Evolutionary conservation across 2,797 vertebrate genomes (phyloP).

Genomic region (Ctenopoma kingsleyae): DNA sequence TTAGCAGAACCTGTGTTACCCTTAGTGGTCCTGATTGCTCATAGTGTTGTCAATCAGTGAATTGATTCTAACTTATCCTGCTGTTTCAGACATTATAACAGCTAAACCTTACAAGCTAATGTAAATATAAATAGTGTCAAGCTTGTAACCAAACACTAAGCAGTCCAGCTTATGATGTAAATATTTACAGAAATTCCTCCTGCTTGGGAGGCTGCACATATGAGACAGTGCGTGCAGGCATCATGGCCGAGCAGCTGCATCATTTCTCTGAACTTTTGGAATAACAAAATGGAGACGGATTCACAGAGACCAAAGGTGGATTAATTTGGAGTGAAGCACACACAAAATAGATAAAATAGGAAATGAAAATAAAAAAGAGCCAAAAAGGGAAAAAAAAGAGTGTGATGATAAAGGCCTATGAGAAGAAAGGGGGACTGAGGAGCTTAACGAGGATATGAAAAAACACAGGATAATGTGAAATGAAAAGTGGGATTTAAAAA

Average conservation of each 20-base stretch:
- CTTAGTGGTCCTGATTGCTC: not conserved
- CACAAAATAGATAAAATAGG: not conserved
- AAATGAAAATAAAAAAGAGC: constrained; percentile 9
- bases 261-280: constrained; percentile 44
- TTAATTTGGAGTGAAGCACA: not conserved
- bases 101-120: not conserved
- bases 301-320: not conserved
- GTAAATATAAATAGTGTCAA: constrained; percentile 22
- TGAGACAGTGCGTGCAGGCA: not conserved
- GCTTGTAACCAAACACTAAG: constrained; percentile 17
- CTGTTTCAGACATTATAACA: not conserved
- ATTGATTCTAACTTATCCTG: not conserved
- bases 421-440: constrained; percentile 21
- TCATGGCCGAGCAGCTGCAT: constrained; percentile 50
- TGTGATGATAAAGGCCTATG: constrained; percentile 21
- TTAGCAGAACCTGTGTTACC: too few species aligned
- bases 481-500: constrained; percentile 53
- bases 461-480: constrained; percentile 51
- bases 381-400: not conserved
- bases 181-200: constrained; percentile 62
- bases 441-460: constrained; percentile 60
- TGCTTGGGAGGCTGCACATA: constrained; percentile 1
- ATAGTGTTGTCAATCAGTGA: not conserved
- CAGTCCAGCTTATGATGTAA: constrained; percentile 47
- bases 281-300: constrained; percentile 39